phyloP scores from a whole-genome alignment of 2,113 vertebrate species.

The Oriolus oriolus region DNA sequence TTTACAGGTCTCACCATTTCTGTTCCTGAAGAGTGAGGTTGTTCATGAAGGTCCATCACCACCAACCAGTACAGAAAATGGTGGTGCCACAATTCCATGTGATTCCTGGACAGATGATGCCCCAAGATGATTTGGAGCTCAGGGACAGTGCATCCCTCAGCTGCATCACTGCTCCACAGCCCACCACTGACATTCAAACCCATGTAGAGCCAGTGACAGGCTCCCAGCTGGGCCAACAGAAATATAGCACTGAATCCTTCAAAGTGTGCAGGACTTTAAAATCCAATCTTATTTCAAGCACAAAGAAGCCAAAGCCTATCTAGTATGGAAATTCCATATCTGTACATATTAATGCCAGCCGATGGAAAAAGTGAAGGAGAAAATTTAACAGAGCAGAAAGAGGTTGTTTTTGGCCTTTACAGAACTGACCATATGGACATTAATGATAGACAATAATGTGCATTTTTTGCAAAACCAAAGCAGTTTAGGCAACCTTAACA shows the following conservation, averaged over 20 bases:
- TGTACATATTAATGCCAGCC: background rate
- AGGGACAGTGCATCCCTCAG: background rate
- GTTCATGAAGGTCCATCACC: background rate
- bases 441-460: background rate
- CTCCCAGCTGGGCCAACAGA: background rate
- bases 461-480: background rate
- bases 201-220: fast-evolving
- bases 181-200: fast-evolving
- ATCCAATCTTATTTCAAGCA: background rate
- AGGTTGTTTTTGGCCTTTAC: background rate
- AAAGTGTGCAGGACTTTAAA: background rate
- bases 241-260: background rate
- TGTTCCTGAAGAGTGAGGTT: background rate
- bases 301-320: background rate
- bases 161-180: background rate
- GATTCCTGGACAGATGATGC: background rate
- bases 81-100: background rate
- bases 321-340: background rate
- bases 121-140: background rate
- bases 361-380: background rate
- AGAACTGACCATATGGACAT: background rate
- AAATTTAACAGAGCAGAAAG: background rate
- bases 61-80: fast-evolving
- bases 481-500: background rate
- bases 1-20: background rate